Base-by-base conservation (phyloP, 1,140 invertebrate species). In the Caerostris extrusa region DNA sequence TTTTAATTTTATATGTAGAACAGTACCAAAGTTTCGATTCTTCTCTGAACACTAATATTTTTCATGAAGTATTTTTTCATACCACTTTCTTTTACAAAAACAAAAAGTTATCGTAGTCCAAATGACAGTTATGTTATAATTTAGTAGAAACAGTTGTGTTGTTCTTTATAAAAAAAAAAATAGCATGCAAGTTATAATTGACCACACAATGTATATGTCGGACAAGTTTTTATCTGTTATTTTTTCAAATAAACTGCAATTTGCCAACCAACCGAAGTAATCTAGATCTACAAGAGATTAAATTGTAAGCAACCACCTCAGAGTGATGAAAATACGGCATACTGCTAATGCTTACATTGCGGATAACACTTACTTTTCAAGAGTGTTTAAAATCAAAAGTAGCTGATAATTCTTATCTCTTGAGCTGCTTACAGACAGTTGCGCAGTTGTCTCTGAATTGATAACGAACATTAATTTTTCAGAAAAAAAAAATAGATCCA, bases 381-480 rank as follows among this genome's bases (percentile, higher is more conserved):
- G 82, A 83, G 56, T 17, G 82, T 83, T 83, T 57, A 53, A 83
- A 57, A 83, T 19, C 53, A 56, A 3, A 6, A 57, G 8, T 56
- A 83, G 56, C 82, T 57, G 82, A 83, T 83, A 83, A 83, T 5
- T 8, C 6, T 83, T 83, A 83, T 83, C 82, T 83, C 34, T 57
- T 14, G 6, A 57, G 2, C 34, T 57, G 82, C 82, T 83, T 83
- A 83, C 53, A 58, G 19, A 56, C 82, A 58, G 14, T 56, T 56
- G 82, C 82, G 82, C 56, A 83, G 55, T 19, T 57, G 17, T 57
- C n/a, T 17, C n/a, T 17, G 55, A 56, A 7, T 7, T 58, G 82
- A 83, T 83, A 77, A 77, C 34, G 5, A 10, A 8, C 10, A 12
- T 34, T 12, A 5, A 77, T 77, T 34, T 50, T 77, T 8, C 71